Base-by-base conservation (phyloP, 2,888 invertebrate genomes). In the Drosophila percnosoma region DNA sequence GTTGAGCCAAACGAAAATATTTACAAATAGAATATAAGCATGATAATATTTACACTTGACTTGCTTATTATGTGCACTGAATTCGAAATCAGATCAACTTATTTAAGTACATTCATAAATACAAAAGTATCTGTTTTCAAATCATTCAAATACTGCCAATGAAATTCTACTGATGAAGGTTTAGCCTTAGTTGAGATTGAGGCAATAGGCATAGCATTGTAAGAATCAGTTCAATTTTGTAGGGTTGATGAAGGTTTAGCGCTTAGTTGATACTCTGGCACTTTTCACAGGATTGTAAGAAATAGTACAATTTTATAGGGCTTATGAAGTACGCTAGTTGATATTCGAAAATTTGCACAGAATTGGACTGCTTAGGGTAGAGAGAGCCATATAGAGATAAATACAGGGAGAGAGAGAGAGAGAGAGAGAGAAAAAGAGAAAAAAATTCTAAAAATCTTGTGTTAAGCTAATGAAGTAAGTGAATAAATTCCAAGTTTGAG, bases 11-110 rank as follows among this genome's bases (percentile, higher is more conserved):
- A 49, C 51, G 51, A 42, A 68, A 75, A 51, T 63, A 61, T 73
- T 65, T 80, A 52, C 61, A 62, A 64, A 78, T 49, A 65, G 29
- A 61, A 64, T 64, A 79, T 74, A 57, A 38, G 45, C 36, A 36
- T 53, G 34, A 24, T 38, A 57, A 63, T 52, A 55, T 69, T 62
- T 42, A 34, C 31, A n/a, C 24, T 53, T 34, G 49, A 49, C 27
- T 49, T 27, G 54, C 15, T 24, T 24, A 24, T 15, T 24, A 24
- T 45, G 45, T 24, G 45, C 45, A 24, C 21, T 45, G 21, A 45
- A 45, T 45, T 45, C 15, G 24, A 24, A 45, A 45, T 45, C 8
- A 24, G 21, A 45, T 45, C 8, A 45, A 15, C 21, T 45, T 45
- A 24, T 45, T 45, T 45, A 33, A 24, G 24, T 54, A 21, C 24